Conservation (phyloP, 2,888 invertebrate species). For the Dryobotodes eremita region DNA sequence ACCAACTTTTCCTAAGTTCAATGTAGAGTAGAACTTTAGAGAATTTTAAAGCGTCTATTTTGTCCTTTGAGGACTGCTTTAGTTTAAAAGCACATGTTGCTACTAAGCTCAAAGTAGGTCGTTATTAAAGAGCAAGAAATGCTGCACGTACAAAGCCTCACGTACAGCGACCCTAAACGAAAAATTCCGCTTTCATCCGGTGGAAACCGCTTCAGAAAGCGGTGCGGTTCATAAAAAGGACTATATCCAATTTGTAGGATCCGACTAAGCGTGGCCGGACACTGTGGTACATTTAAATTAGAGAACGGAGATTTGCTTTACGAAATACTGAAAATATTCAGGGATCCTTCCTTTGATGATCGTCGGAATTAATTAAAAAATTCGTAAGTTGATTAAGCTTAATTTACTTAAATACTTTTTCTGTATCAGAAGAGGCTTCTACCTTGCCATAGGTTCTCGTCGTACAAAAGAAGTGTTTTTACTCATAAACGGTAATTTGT, state of each 20-base stretch:
- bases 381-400: conserved; percentile 24
- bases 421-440: background rate
- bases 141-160: conserved; percentile 27
- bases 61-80: background rate
- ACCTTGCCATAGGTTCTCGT: background rate
- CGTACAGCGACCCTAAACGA: conserved; percentile 48
- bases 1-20: background rate
- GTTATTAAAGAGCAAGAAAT: conserved; percentile 5
- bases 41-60: background rate
- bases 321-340: conserved; percentile 54
- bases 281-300: conserved; percentile 73
- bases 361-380: conserved; percentile 38
- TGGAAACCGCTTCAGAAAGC: conserved; percentile 72
- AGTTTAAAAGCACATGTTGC: background rate
- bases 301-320: conserved; percentile 58
- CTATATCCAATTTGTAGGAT: conserved; percentile 77
- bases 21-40: background rate
- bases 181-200: conserved; percentile 70
- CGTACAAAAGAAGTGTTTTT: background rate
- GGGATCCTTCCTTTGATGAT: conserved; percentile 41
- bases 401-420: conserved; percentile 19
- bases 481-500: background rate
- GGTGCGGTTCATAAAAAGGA: conserved; percentile 75
- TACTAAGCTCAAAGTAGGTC: background rate
- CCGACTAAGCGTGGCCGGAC: conserved; percentile 67